phyloP scores from a whole-genome alignment of 37 sponge, comb jelly and placozoan genomes.

The Ianthella basta region DNA sequence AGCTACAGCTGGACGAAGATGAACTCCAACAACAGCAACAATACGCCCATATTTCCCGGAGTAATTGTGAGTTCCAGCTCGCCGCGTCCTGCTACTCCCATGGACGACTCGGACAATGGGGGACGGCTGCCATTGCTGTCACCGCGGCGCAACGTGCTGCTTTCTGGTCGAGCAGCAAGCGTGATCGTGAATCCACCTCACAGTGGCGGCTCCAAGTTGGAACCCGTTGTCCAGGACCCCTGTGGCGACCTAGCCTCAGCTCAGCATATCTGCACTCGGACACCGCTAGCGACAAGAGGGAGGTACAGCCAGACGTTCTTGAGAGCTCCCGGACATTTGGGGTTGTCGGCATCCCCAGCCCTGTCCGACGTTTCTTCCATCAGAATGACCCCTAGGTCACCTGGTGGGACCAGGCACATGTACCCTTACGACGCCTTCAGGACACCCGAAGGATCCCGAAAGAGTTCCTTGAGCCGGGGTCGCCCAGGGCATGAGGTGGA shows the following conservation, averaged over 20 bases:
- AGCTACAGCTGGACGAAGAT: not conserved
- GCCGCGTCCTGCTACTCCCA: not conserved
- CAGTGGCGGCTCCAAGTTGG: not conserved
- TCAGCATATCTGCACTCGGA: not conserved
- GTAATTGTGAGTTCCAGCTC: constrained; percentile 18
- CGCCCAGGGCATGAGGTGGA: constrained; percentile 26
- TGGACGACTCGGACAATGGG: not conserved
- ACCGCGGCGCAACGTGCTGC: not conserved
- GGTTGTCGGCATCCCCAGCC: constrained; percentile 41
- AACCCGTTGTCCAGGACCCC: not conserved
- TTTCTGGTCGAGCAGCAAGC: not conserved
- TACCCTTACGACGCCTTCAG: not conserved
- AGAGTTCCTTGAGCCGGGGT: not conserved
- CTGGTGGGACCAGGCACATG: not conserved
- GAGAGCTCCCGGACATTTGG: not conserved
- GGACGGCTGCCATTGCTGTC: not conserved
- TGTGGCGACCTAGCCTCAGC: too few relatives aligned
- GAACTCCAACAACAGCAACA: constrained; percentile 10
- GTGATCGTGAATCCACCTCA: not conserved
- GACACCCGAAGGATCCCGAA: constrained; percentile 29
- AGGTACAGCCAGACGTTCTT: not conserved
- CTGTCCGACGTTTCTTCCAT: constrained; percentile 70
- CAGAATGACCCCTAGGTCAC: constrained; percentile 51
- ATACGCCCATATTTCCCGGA: not conserved
- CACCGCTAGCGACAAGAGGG: not conserved